Evolutionary conservation across 2,888 invertebrate species (phyloP), one percentile per base, ranked within the genome.

Genomic region (Argynnis bischoffii): DNA sequence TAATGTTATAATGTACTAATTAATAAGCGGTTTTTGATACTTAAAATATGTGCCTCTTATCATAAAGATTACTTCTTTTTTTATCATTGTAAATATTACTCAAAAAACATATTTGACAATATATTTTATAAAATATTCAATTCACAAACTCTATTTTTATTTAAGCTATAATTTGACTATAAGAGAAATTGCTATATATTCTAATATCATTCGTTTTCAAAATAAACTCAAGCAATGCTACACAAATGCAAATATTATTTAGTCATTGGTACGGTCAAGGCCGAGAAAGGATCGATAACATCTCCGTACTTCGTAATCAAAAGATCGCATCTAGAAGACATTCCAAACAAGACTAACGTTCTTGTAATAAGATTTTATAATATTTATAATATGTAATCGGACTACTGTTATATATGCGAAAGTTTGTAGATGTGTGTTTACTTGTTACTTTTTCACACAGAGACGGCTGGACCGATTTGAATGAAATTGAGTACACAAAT

Each of bases 281-380:
- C 8, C 31, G n/a, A n/a, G 16, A 48, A 59, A 59, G 16, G 13
- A 59, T 59, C 47, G 46, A 47, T 47, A 21, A 8, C 47, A 15
- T 57, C 47, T 57, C 13, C 21, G 26, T n/a, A 21, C 18, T 26
- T 59, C 26, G 26, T 26, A 48, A 59, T 59, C 59, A 48, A 48
- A 16, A 16, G 26, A 59, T 26, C n/a, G 13, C n/a, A 48, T 48
- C 16, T n/a, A 48, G 3, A 26, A 15, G 8, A 41, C 1, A 41
- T 3, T 41, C 35, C 3, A 41, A 41, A 41, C 26, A 26, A 26
- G 26, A 26, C 26, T 41, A 11, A 2, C 35, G 8, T 41, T 8
- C 8, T 35, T 11, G 35, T 41, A 11, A 35, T 31, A 35, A 41
- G 11, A 8, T 15, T 50, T 16, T 50, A 14, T 50, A n/a, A 50